A percentile compares a stretch with the other conserved stretches of the same genome.
Conservation (phyloP, 30 jellyfish, hydroid and myxozoan genomes). For the Aurelia sp. region DNA sequence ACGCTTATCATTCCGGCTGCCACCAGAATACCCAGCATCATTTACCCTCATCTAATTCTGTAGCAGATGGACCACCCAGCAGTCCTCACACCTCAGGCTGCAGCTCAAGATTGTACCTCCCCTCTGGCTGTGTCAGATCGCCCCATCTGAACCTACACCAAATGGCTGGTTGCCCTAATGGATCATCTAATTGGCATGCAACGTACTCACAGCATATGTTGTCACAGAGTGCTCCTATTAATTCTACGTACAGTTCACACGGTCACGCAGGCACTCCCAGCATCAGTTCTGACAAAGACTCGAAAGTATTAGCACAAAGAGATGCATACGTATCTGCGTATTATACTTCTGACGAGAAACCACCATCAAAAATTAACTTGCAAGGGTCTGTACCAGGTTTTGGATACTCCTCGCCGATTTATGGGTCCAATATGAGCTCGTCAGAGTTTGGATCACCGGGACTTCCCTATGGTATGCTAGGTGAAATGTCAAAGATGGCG, state of each 20-base stretch:
- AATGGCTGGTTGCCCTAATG: slow-evolving; percentile 72
- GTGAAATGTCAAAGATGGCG: slow-evolving; percentile 76
- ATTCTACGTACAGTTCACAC: slow-evolving; percentile 49
- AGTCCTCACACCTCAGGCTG: slow-evolving; percentile 80
- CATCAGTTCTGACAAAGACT: slow-evolving; percentile 55
- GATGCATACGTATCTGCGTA: slow-evolving; percentile 64
- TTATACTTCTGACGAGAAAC: slow-evolving; percentile 68
- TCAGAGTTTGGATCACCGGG: slow-evolving; percentile 59
- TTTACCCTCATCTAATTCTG: slow-evolving; percentile 47
- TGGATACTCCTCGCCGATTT: slow-evolving; percentile 69
- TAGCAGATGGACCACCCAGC: slow-evolving; percentile 52
- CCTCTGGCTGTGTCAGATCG: slow-evolving; percentile 79
- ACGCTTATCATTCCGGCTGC: slow-evolving; percentile 70
- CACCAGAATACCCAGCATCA: slow-evolving; percentile 78
- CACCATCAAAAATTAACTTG: slow-evolving; percentile 50
- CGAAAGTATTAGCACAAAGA: slow-evolving; percentile 44
- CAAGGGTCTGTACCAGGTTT: slow-evolving; percentile 61
- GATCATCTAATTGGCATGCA: slow-evolving; percentile 74
- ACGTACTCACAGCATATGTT: slow-evolving; percentile 65
- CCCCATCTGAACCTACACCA: slow-evolving; percentile 80
- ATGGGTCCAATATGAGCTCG: slow-evolving; percentile 54
- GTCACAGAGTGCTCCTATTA: slow-evolving; percentile 57
- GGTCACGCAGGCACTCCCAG: slow-evolving; percentile 63
- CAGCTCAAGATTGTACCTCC: slow-evolving; percentile 82
- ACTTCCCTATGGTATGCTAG: slow-evolving; percentile 71